Base-by-base conservation (phyloP, 2,113 vertebrate species). In the Tinamus guttatus region DNA sequence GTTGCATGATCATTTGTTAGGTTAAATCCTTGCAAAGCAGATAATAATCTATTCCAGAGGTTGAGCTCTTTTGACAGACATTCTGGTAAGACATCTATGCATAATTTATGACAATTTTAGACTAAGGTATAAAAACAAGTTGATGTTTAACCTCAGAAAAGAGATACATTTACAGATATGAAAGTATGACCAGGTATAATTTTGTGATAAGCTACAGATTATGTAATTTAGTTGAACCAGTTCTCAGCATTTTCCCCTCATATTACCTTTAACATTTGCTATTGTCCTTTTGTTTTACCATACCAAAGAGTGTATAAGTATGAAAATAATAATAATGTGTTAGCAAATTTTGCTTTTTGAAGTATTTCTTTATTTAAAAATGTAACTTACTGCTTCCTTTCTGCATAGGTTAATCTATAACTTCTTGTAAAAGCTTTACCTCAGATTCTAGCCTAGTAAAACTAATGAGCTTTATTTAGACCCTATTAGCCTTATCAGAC, bases 61-160 rank as follows among this genome's bases (percentile, higher is more conserved):
- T 40, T 52, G 34, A 62, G 58, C 5, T 19, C 58, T 60, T 70
- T 64, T 87, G 70, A 20, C 67, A 65, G 73, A 49, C 12, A 7
- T 76, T 58, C 8, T 36, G 52, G 40, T 15, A 38, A 54, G 67
- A 65, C n/a, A 91, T 52, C 36, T 41, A 7, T 24, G 43, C 30
- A 36, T 73, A 58, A 85, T 25, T 47, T 87, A 58, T 52, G 70
- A 82, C 32, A 13, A 45, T 63, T 96, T 87, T 10, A 74, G 49
- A 60, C 47, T 13, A 45, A 52, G 73, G 15, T 10, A 45, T n/a
- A 52, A 65, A 63, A 65, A 36, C 19, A 85, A 54, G 54, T 32
- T 94, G 56, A 81, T 75, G 69, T 74, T 92, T 90, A 84, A 81
- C 40, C n/a, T 67, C 75, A 36, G 75, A 87, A 87, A 85, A n/a